These are phyloP conservation scores for Lacerta viridis DNA, from an alignment of 2,797 vertebrate species.

Conservation along the genomic window DNA sequence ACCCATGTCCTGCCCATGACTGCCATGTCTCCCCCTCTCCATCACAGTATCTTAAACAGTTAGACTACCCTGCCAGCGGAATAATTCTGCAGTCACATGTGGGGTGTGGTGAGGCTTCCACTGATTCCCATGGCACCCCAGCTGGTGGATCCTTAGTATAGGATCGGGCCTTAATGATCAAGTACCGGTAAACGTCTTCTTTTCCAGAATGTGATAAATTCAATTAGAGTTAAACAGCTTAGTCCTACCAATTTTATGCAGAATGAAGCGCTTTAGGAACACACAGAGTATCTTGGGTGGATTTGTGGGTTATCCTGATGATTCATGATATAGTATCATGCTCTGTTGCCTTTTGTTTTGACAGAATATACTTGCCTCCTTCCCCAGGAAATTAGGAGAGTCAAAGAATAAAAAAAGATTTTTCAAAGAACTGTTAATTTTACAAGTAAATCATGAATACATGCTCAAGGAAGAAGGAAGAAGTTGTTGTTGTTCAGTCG, in stretches of 20 bases:
- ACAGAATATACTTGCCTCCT: neutral
- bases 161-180: neutral
- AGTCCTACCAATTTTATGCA: neutral
- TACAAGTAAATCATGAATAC: conserved; percentile 23
- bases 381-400: conserved; percentile 5
- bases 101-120: neutral
- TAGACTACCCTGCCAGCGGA: no score
- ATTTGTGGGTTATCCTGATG: neutral
- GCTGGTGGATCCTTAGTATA: neutral
- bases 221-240: neutral
- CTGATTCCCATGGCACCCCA: neutral
- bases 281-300: neutral
- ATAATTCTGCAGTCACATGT: neutral
- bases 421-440: conserved; percentile 31
- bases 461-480: conserved; percentile 30
- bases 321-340: conserved; percentile 9
- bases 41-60: neutral
- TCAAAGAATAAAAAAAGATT: neutral
- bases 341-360: neutral
- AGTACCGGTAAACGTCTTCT: no score
- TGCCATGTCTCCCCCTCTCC: no score
- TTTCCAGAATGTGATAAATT: neutral
- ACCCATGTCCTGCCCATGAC: neutral
- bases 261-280: neutral
- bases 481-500: neutral